Evolutionary conservation across 1,140 invertebrate genomes (phyloP), one percentile per base, ranked within the genome.

Genomic region (Liolophura sinensis): DNA sequence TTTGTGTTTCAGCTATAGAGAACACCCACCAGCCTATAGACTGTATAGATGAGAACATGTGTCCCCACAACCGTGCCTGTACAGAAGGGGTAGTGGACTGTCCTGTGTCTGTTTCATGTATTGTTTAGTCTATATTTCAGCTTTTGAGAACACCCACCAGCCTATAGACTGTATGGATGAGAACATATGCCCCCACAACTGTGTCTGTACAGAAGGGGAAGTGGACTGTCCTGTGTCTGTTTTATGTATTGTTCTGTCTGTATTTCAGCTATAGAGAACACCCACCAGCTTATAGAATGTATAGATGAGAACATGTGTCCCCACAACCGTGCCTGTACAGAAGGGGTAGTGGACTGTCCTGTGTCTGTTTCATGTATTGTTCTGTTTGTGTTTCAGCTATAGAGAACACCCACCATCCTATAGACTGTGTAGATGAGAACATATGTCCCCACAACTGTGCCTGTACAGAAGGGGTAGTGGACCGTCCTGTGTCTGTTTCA

Each of bases 11-110:
- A 40, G 31, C 31, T 40, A 40, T 40, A 40, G 69, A 74, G 60
- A 70, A 65, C 60, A 49, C 40, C 31, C n/a, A 25, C 11, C 40
- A 48, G 15, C 18, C 31, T 40, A 63, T 31, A 9, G 54, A 25
- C 54, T 22, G 48, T 60, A 49, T 60, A 16, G 50, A 64, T 24
- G 51, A 94, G 82, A 91, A 91, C 18, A 71, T 81, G 69, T 99
- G 97, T 86, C 97, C 97, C 40, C 90, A 92, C 81, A 91, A 92
- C 51, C 99, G 97, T 83, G 88, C 90, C 68, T 99, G 96, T 86
- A 91, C 91, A 1, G 76, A 82, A 22, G 93, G 96, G 74, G 93
- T 97, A 62, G 93, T 97, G 12, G 95, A 99, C 88, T 99, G 97
- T 84, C 87, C n/a, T n/a, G n/a, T n/a, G n/a, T n/a, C n/a, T 20